Conservation (phyloP, 2,113 vertebrate species). For the Mobula hypostoma region DNA sequence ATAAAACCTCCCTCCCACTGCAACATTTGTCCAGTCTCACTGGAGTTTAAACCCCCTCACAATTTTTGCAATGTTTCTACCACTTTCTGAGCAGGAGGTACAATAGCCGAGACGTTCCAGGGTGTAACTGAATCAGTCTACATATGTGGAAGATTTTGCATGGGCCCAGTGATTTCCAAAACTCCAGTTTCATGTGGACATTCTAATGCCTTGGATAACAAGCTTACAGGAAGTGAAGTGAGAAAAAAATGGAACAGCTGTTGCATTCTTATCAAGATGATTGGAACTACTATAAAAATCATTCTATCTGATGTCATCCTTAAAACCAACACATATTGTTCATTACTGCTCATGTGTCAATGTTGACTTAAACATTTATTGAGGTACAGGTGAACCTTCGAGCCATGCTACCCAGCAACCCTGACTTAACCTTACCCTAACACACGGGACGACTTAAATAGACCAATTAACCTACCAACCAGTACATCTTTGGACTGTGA, state of each 20-base stretch:
- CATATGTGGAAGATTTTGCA: slow-evolving; percentile 8
- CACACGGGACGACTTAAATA: no score
- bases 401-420: no score
- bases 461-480: no score
- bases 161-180: neutral
- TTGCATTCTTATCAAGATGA: neutral
- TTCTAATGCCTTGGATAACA: neutral
- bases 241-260: neutral
- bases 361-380: neutral
- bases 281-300: neutral
- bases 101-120: neutral
- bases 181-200: neutral
- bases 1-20: neutral
- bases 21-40: neutral
- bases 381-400: no score
- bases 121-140: neutral
- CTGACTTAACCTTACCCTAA: no score
- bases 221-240: neutral
- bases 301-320: slow-evolving; percentile 20
- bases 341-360: neutral
- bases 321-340: neutral
- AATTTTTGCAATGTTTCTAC: neutral
- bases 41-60: neutral
- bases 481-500: no score
- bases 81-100: neutral